Evolutionary conservation across 1,140 invertebrate species (phyloP).

Genomic region (Drosophila parabipectinata): DNA sequence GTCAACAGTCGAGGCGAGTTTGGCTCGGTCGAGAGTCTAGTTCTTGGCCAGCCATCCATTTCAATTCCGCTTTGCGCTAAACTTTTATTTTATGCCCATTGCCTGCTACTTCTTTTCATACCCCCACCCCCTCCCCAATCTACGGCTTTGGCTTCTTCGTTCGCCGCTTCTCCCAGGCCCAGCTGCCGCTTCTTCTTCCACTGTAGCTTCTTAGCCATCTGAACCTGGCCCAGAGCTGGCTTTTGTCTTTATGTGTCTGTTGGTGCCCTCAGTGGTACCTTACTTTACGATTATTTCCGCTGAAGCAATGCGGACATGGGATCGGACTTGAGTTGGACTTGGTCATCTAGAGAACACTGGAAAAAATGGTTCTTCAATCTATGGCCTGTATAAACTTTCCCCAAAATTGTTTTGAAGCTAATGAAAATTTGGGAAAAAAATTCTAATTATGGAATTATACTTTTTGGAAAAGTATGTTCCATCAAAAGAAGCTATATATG

Average conservation of each 20-base stretch:
- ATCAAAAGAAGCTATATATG: not conserved
- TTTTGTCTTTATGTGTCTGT: slow-evolving; percentile 49
- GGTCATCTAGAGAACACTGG: slow-evolving; percentile 24
- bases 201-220: slow-evolving; percentile 36
- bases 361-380: not conserved
- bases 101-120: slow-evolving; percentile 36
- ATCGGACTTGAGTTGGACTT: slow-evolving; percentile 39
- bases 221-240: slow-evolving; percentile 26
- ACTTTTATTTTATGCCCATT: slow-evolving; percentile 74
- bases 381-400: not conserved
- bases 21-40: slow-evolving; percentile 43
- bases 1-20: slow-evolving; percentile 44
- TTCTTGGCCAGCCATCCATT: slow-evolving; percentile 70
- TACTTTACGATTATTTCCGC: slow-evolving; percentile 82
- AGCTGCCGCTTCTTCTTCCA: slow-evolving; percentile 11
- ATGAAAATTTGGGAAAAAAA: not conserved
- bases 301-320: slow-evolving; percentile 68
- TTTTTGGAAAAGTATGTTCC: too few relatives aligned
- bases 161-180: slow-evolving; percentile 21
- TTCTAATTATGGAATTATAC: too few relatives aligned
- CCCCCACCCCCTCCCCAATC: not conserved
- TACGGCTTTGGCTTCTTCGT: slow-evolving; percentile 11
- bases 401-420: not conserved
- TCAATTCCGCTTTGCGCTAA: slow-evolving; percentile 73
- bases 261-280: slow-evolving; percentile 55